phyloP scores from a whole-genome alignment of 2,797 vertebrate genomes.

The Pseudomugil tenellus region DNA sequence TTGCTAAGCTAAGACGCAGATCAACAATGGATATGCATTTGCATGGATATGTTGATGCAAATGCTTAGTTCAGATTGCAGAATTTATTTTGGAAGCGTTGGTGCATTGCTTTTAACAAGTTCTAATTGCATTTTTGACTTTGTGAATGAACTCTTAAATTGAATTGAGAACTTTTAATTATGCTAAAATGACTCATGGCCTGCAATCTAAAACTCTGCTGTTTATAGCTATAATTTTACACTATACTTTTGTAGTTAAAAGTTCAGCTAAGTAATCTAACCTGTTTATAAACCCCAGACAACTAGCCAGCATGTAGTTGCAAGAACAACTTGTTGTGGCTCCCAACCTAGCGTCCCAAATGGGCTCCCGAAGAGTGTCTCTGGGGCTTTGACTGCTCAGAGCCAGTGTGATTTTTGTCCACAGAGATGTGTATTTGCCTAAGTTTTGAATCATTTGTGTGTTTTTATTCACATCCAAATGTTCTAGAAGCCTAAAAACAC shows the following conservation, averaged over 20 bases:
- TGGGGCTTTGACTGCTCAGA: too few relatives aligned
- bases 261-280: constrained; percentile 22
- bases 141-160: not conserved
- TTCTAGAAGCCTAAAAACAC: too few relatives aligned
- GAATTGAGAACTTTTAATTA: not conserved
- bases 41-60: constrained; percentile 11
- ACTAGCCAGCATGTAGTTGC: constrained; percentile 24
- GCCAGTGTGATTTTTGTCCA: too few relatives aligned
- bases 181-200: not conserved
- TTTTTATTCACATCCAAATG: too few relatives aligned
- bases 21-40: not conserved
- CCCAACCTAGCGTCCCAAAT: too few relatives aligned
- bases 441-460: too few relatives aligned
- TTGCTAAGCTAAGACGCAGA: not conserved
- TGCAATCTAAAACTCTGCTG: not conserved
- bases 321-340: not conserved
- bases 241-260: too few relatives aligned
- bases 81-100: not conserved
- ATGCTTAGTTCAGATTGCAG: constrained; percentile 9
- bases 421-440: too few relatives aligned
- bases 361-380: too few relatives aligned
- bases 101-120: not conserved
- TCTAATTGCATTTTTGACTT: not conserved
- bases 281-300: constrained; percentile 13
- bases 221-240: not conserved